phyloP scores from a whole-genome alignment of 2,888 invertebrate genomes.

The Aquatica leii region DNA sequence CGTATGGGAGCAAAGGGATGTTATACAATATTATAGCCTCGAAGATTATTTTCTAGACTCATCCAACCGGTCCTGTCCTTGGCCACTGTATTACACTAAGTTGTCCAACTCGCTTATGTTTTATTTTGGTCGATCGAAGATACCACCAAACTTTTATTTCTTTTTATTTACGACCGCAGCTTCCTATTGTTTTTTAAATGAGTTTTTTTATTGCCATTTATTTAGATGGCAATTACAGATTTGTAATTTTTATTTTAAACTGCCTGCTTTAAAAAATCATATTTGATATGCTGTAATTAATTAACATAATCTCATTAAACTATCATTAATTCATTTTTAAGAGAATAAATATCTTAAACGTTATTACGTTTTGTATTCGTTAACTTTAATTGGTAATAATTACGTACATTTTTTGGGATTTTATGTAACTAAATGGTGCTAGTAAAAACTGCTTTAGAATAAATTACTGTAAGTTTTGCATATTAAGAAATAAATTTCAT shows the following conservation, averaged over 20 bases:
- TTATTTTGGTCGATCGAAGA: constrained; percentile 21
- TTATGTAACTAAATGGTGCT: too few species aligned
- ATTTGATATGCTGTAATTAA: neutral
- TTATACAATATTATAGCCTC: constrained; percentile 10
- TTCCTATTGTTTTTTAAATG: constrained; percentile 7
- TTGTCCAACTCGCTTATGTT: constrained; percentile 24
- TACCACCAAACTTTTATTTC: constrained; percentile 11
- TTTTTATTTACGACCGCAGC: neutral
- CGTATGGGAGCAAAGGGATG: constrained; percentile 30
- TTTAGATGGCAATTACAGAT: constrained; percentile 7
- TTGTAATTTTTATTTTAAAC: too few species aligned
- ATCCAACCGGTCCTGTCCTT: constrained; percentile 38
- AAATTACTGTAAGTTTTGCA: too few species aligned
- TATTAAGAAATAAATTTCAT: too few species aligned
- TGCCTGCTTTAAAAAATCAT: too few species aligned
- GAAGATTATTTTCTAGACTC: constrained; percentile 32
- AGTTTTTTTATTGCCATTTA: neutral
- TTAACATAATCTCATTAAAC: constrained; percentile 2
- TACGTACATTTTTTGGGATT: neutral
- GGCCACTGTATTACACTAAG: constrained; percentile 38
- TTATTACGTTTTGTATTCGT: constrained; percentile 11
- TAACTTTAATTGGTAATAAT: neutral
- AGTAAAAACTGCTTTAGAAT: too few species aligned
- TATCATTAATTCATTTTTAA: neutral
- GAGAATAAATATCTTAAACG: neutral